A percentile compares a stretch with the other conserved stretches of the same genome.
phyloP scores from a whole-genome alignment of 2,888 invertebrate genomes.

The Polydesmus complanatus region DNA sequence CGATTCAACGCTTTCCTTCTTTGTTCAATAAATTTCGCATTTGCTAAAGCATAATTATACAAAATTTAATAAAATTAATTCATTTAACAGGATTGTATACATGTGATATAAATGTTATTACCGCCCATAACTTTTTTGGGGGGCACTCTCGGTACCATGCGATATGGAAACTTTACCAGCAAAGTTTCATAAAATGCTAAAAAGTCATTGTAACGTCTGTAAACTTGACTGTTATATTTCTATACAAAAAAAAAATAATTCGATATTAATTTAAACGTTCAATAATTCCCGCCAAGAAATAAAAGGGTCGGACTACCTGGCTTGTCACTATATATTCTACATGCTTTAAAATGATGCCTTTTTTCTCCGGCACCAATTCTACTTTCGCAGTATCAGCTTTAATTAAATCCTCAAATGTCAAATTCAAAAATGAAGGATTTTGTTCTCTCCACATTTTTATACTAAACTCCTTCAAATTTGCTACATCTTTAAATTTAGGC shows the following conservation, averaged over 20 bases:
- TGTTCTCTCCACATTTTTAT: constrained; percentile 28
- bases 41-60: constrained; percentile 24
- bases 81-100: constrained; percentile 14
- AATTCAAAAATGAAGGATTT: constrained; percentile 30
- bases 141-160: constrained; percentile 32
- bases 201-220: constrained; percentile 35
- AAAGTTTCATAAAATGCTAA: constrained; percentile 32
- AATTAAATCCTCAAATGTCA: constrained; percentile 29
- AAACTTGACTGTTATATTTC: constrained; percentile 30
- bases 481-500: constrained; percentile 31
- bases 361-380: constrained; percentile 34
- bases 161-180: constrained; percentile 31
- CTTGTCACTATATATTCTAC: constrained; percentile 36
- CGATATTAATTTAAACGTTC: neutral
- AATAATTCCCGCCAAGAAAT: neutral
- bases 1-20: constrained; percentile 30
- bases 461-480: constrained; percentile 28
- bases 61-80: constrained; percentile 16
- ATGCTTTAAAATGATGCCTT: constrained; percentile 35
- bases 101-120: constrained; percentile 24
- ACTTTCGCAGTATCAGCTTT: constrained; percentile 32
- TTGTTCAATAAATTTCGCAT: constrained; percentile 33
- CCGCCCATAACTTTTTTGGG: constrained; percentile 29
- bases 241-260: constrained; percentile 21
- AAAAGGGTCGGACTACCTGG: too few relatives aligned